Percentiles rank a stretch among this genome's conserved stretches.
Conservation (phyloP, 2,113 vertebrate species). For the Xenopus tropicalis region UCB_Xtro_10.0 CM004450.2:112794501-112795000, state of each 20-base stretch:
- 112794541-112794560: too few species aligned
- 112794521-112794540: too few species aligned
- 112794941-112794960: background rate
- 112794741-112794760: constrained; percentile 70
- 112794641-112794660: too few species aligned
- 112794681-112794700: too few species aligned
- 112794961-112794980: constrained; percentile 73
- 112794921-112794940: background rate
- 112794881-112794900: constrained; percentile 35
- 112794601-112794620: too few species aligned
- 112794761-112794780: constrained; percentile 73
- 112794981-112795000: constrained; percentile 83
- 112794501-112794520: too few species aligned
- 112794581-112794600: too few species aligned
- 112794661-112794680: too few species aligned
- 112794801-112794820: constrained; percentile 78
- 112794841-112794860: constrained; percentile 78
- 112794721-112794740: constrained; percentile 74
- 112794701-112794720: constrained; percentile 72
- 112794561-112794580: too few species aligned
- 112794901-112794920: background rate
- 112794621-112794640: too few species aligned
- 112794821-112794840: constrained; percentile 74
- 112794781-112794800: constrained; percentile 81
- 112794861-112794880: constrained; percentile 70